Evolutionary conservation across 1,140 invertebrate species (phyloP).

Genomic region (Drosophila nebulosa): DNA sequence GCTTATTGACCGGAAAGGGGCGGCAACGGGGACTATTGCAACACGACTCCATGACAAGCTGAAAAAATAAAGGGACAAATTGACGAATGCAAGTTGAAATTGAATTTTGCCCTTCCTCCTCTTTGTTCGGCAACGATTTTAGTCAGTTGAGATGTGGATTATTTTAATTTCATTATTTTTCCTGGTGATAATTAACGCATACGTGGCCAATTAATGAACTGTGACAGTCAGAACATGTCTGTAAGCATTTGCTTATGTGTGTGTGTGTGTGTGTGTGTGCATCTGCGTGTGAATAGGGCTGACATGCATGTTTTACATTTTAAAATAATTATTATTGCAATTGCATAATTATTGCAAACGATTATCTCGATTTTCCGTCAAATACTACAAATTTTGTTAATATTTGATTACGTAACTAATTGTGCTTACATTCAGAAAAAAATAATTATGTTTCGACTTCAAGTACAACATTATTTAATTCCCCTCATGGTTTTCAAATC

Average conservation of each 20-base stretch:
- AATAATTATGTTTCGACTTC: too few relatives aligned
- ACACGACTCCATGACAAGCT: constrained; percentile 21
- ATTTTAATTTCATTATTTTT: constrained; percentile 15
- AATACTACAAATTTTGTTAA: background rate
- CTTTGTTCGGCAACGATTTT: constrained; percentile 21
- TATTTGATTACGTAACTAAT: background rate
- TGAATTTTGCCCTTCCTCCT: constrained; percentile 34
- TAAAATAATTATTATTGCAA: constrained; percentile 26
- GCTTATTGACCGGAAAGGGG: background rate
- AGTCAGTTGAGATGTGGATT: constrained; percentile 34
- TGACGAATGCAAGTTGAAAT: constrained; percentile 35
- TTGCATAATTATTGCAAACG: background rate
- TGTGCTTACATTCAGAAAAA: background rate
- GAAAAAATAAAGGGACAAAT: constrained; percentile 4
- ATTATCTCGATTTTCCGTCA: background rate
- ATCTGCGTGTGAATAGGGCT: constrained; percentile 13
- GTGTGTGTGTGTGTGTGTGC: constrained; percentile 8
- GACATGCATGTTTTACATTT: constrained; percentile 23
- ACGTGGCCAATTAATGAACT: constrained; percentile 51
- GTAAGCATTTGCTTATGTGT: background rate
- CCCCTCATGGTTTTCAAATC: too few relatives aligned
- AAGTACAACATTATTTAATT: too few relatives aligned
- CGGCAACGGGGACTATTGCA: background rate
- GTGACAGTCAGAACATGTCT: constrained; percentile 20
- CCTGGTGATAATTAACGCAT: constrained; percentile 37